phyloP scores from a whole-genome alignment of 1,140 invertebrate species.

The Tribolium madens region DNA sequence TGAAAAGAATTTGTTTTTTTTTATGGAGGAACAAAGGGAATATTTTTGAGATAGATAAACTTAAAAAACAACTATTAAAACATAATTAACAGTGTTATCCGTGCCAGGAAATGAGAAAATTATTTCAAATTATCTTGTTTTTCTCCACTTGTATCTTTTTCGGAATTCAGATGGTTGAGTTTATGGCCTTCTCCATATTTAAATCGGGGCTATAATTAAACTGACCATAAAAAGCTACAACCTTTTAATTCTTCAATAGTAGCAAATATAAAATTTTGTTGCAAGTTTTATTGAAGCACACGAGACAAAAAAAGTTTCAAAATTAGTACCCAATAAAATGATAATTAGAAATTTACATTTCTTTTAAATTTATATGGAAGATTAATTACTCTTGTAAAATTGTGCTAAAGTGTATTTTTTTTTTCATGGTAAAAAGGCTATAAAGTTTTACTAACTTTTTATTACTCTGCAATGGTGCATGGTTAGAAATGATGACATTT shows the following conservation, averaged over 20 bases:
- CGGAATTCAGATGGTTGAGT: slow-evolving; percentile 4
- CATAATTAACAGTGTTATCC: neutral
- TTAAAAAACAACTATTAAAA: neutral
- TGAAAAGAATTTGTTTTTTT: no score
- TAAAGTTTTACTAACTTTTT: slow-evolving; percentile 20
- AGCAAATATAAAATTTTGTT: slow-evolving; percentile 24
- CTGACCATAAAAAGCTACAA: slow-evolving; percentile 13
- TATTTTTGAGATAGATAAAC: neutral
- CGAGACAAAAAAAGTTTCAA: neutral
- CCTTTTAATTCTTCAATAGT: slow-evolving; percentile 8
- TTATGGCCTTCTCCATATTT: slow-evolving; percentile 20
- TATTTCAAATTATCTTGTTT: neutral
- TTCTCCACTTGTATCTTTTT: neutral
- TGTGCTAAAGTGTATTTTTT: slow-evolving; percentile 12
- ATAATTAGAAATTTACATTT: slow-evolving; percentile 24
- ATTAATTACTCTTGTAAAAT: slow-evolving; percentile 25
- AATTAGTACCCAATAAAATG: slow-evolving; percentile 27
- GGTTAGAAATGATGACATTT: slow-evolving; percentile 9
- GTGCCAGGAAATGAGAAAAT: neutral
- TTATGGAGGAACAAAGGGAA: neutral
- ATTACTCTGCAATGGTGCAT: neutral
- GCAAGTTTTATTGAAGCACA: slow-evolving; percentile 7
- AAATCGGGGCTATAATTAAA: slow-evolving; percentile 5
- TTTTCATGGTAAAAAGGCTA: slow-evolving; percentile 28
- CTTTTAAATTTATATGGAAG: slow-evolving; percentile 6